Conservation (phyloP, 2,113 vertebrate genomes). For the Toxostoma redivivum region DNA sequence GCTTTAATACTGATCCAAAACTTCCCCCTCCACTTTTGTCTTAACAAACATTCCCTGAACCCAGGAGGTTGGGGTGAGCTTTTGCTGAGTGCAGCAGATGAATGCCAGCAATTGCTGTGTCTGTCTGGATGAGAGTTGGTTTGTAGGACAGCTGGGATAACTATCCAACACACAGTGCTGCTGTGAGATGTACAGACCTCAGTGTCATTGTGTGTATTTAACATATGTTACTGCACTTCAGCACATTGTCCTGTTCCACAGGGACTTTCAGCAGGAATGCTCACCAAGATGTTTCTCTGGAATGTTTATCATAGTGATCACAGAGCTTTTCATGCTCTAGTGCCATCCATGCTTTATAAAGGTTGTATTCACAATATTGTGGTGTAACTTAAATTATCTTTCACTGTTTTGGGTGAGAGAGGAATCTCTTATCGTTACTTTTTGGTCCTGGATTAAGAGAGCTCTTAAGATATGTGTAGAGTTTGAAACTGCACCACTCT, state of each 20-base stretch:
- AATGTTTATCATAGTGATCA: background rate
- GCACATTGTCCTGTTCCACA: background rate
- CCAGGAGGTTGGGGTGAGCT: background rate
- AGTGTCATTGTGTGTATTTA: rapidly evolving
- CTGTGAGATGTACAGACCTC: background rate
- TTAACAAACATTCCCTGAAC: background rate
- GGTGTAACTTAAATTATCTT: background rate
- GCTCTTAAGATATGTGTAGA: background rate
- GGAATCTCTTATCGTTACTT: background rate
- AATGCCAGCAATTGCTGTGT: background rate
- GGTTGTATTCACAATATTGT: background rate
- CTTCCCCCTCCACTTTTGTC: background rate
- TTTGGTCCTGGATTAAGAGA: background rate
- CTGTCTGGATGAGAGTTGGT: background rate
- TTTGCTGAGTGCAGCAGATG: background rate
- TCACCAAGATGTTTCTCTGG: background rate
- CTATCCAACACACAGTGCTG: rapidly evolving
- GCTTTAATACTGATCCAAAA: background rate
- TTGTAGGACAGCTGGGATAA: background rate
- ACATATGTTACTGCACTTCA: background rate
- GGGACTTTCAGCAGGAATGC: background rate
- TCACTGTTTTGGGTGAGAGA: background rate
- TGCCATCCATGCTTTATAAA: background rate
- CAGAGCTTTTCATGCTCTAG: background rate
- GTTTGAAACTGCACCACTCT: background rate